Percentiles rank a stretch among this genome's conserved stretches.
Evolutionary conservation across 2,113 vertebrate species (phyloP).

Genomic region (Amblyornis subalaris): DNA sequence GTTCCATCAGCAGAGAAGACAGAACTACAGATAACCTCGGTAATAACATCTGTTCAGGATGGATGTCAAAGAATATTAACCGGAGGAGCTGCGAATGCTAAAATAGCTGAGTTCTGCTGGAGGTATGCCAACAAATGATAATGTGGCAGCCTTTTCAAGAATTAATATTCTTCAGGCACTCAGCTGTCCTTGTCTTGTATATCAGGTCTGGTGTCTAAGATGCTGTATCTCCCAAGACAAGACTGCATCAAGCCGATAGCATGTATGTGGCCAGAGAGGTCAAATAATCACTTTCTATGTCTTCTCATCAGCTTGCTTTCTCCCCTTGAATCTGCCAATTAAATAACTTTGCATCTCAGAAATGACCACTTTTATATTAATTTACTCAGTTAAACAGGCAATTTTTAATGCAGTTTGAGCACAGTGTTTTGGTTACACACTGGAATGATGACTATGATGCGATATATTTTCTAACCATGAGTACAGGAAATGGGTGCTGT

Average conservation of each 20-base stretch:
- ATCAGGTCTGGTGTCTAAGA: not conserved
- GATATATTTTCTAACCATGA: not conserved
- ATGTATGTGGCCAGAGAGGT: not conserved
- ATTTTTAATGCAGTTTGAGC: not conserved
- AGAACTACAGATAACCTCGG: not conserved
- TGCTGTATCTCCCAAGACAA: not conserved
- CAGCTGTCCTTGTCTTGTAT: not conserved
- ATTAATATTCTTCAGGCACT: conserved; percentile 33
- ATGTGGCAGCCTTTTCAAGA: conserved; percentile 13
- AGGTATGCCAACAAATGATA: conserved; percentile 20
- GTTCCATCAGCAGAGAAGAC: conserved; percentile 3
- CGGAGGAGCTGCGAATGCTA: conserved; percentile 6
- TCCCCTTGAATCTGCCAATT: not conserved
- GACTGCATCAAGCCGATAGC: not conserved
- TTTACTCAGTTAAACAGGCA: not conserved
- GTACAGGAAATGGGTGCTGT: not conserved
- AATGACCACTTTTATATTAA: not conserved
- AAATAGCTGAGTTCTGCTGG: conserved; percentile 46
- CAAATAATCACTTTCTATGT: not conserved
- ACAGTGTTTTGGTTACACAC: not conserved
- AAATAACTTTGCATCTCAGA: not conserved
- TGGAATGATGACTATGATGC: rapidly evolving
- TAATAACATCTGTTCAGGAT: conserved; percentile 49
- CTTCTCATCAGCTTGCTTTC: not conserved
- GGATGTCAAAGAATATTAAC: conserved; percentile 40